These are phyloP conservation scores for Siniperca scherzeri DNA, from an alignment of 2,797 vertebrate species.

Conservation along the genomic window DNA sequence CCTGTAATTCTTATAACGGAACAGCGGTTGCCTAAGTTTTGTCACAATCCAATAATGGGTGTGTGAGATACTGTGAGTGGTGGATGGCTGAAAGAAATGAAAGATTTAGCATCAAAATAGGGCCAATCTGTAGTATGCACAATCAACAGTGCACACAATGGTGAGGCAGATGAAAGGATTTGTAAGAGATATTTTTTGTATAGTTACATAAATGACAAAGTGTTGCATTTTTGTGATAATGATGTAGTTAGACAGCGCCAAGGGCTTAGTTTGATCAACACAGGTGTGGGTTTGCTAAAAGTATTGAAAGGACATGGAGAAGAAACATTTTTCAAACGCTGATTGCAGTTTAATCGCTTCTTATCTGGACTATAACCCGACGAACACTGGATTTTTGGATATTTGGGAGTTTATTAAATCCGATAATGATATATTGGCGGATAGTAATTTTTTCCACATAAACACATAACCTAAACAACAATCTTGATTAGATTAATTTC, in stretches of 20 bases:
- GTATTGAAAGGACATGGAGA: neutral
- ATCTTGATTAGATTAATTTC: neutral
- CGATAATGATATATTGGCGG: neutral
- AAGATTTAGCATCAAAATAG: conserved; percentile 10
- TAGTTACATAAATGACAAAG: neutral
- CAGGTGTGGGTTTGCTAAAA: neutral
- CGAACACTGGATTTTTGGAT: neutral
- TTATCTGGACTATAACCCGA: neutral
- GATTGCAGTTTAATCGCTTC: neutral
- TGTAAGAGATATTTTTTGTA: neutral
- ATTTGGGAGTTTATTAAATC: neutral
- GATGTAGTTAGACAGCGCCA: neutral
- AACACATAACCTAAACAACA: neutral
- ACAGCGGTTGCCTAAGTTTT: conserved; percentile 27
- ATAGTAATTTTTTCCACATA: neutral
- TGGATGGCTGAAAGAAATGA: neutral
- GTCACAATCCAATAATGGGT: conserved; percentile 43
- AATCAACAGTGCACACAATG: neutral
- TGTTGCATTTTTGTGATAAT: neutral
- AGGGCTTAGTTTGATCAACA: neutral
- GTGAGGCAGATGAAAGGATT: neutral
- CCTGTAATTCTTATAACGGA: conserved; percentile 48
- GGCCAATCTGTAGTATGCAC: neutral
- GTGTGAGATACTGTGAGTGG: conserved; percentile 5
- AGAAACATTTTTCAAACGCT: neutral